Percentiles rank a stretch among this genome's conserved stretches.
These are phyloP conservation scores for Pygoscelis adeliae DNA, from an alignment of 2,113 vertebrate genomes.

Conservation along the genomic window DNA sequence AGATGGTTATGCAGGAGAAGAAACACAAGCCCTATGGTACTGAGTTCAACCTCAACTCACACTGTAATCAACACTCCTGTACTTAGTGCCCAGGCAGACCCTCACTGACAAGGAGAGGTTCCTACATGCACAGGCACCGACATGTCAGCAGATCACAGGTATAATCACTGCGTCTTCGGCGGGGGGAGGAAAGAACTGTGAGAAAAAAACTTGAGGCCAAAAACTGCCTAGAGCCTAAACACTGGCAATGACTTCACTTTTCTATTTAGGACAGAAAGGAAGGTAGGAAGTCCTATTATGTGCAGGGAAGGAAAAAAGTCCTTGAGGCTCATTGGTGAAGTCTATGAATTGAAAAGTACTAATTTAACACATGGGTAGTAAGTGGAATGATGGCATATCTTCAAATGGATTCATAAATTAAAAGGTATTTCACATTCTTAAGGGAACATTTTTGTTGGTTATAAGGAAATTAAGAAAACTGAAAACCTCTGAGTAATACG, in stretches of 20 bases:
- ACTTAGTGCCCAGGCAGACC: neutral
- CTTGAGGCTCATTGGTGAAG: conserved; percentile 5
- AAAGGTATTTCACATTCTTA: conserved; percentile 29
- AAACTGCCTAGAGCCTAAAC: conserved; percentile 56
- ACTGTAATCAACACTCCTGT: neutral
- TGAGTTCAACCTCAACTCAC: neutral
- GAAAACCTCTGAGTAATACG: neutral
- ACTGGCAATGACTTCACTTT: neutral
- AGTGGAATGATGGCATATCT: conserved; percentile 27
- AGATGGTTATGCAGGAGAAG: neutral
- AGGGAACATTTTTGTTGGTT: neutral
- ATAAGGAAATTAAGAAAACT: neutral
- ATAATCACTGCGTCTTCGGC: neutral
- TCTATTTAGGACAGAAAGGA: neutral
- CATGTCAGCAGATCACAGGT: neutral
- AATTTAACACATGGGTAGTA: neutral
- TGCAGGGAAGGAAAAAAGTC: neutral
- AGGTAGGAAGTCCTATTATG: conserved; percentile 38
- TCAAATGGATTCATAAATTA: conserved; percentile 38
- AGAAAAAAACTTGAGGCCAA: conserved; percentile 11
- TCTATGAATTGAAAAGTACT: neutral
- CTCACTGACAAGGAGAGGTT: neutral
- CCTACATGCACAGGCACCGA: neutral
- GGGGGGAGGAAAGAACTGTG: neutral
- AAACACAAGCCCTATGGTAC: neutral